These are phyloP conservation scores for Tenualosa ilisha DNA, from an alignment of 2,797 vertebrate genomes.

Conservation along the genomic window DNA sequence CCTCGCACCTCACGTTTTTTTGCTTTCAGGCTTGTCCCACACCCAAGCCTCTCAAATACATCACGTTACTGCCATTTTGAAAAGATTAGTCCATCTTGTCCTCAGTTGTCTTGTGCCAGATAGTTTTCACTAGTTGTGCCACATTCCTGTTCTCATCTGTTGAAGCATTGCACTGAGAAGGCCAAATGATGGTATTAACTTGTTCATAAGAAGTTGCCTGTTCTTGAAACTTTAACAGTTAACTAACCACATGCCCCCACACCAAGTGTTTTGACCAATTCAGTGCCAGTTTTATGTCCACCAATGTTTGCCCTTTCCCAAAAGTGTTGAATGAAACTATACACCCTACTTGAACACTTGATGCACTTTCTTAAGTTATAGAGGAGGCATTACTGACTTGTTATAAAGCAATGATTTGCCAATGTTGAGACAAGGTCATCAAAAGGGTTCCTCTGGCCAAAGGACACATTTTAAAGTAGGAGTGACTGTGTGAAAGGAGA, in stretches of 20 bases:
- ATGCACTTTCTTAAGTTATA: constrained; percentile 90
- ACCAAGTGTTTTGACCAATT: constrained; percentile 38
- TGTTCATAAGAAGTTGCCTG: constrained; percentile 22
- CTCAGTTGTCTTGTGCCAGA: background rate
- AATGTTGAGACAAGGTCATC: constrained; percentile 16
- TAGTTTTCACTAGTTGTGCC: constrained; percentile 11
- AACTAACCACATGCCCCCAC: constrained; percentile 32
- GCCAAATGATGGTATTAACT: constrained; percentile 31
- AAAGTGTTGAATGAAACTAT: constrained; percentile 66
- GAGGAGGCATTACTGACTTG: constrained; percentile 62
- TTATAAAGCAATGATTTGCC: constrained; percentile 63
- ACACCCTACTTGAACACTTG: constrained; percentile 94
- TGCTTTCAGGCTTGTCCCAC: background rate
- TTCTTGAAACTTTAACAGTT: background rate
- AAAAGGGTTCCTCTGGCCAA: constrained; percentile 47
- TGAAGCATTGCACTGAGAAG: constrained; percentile 17
- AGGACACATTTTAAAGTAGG: constrained; percentile 58
- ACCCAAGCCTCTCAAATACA: constrained; percentile 23
- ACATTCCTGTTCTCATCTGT: constrained; percentile 11
- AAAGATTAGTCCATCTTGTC: constrained; percentile 26
- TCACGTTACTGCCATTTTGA: constrained; percentile 28
- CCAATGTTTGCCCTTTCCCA: background rate
- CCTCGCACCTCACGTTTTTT: constrained; percentile 2
- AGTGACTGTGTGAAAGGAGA: constrained; percentile 68
- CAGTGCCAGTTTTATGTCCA: constrained; percentile 58